A percentile compares a stretch with the other conserved stretches of the same genome.
Evolutionary conservation across 2,888 invertebrate species (phyloP).

Genomic region (Callyntrura sp.): DNA sequence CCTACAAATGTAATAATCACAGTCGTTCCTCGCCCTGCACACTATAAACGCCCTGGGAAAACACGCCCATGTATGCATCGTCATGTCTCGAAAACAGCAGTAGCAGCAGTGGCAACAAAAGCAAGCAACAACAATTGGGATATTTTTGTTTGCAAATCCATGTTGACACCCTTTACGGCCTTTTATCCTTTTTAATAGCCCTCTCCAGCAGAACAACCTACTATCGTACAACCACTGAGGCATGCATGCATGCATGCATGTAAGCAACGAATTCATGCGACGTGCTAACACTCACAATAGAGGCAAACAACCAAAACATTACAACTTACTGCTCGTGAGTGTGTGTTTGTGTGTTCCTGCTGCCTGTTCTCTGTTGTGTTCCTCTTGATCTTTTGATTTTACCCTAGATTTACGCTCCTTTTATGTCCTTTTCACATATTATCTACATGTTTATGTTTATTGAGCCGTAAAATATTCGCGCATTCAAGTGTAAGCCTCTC

Average conservation of each 20-base stretch:
- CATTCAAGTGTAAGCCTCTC: constrained; percentile 14
- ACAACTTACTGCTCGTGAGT: neutral
- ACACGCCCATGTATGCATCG: constrained; percentile 5
- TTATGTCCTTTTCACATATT: constrained; percentile 53
- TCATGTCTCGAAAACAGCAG: constrained; percentile 28
- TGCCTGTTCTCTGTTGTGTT: constrained; percentile 12
- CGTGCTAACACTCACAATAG: neutral
- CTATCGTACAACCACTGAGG: constrained; percentile 3
- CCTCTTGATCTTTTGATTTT: constrained; percentile 59
- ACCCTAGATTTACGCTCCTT: constrained; percentile 50
- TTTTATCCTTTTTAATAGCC: constrained; percentile 50
- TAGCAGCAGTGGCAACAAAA: constrained; percentile 24
- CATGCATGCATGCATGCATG: constrained; percentile 14
- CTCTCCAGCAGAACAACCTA: neutral
- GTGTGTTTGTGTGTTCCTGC: too few species aligned
- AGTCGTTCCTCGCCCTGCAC: neutral
- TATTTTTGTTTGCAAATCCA: constrained; percentile 62
- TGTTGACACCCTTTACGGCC: constrained; percentile 62
- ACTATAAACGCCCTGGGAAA: neutral
- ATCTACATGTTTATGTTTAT: constrained; percentile 53
- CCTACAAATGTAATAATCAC: constrained; percentile 12
- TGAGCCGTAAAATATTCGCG: constrained; percentile 59
- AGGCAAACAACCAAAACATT: constrained; percentile 9
- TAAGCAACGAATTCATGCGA: neutral
- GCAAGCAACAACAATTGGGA: constrained; percentile 35